Evolutionary conservation across 2,797 vertebrate genomes (phyloP).

Genomic region (Lithobates pipiens): DNA sequence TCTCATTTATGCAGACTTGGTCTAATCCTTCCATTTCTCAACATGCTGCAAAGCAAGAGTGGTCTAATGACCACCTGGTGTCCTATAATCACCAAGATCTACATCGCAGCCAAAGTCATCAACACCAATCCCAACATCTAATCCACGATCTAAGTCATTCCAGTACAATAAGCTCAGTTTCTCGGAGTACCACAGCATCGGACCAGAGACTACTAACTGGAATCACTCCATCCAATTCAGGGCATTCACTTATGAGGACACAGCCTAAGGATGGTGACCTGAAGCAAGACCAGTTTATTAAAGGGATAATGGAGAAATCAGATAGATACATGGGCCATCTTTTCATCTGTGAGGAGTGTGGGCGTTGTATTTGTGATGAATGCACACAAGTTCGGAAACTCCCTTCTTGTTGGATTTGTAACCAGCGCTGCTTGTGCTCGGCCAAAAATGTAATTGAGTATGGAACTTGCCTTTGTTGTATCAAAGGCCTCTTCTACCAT

Average conservation of each 20-base stretch:
- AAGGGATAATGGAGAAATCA: conserved; percentile 76
- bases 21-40: conserved; percentile 83
- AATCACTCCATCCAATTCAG: conserved; percentile 86
- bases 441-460: conserved; percentile 89
- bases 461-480: conserved; percentile 92
- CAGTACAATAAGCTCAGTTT: conserved; percentile 93
- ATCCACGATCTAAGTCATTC: conserved; percentile 89
- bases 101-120: conserved; percentile 86
- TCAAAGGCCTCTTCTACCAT: conserved; percentile 97
- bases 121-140: conserved; percentile 82
- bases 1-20: conserved; percentile 75
- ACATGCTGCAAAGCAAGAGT: conserved; percentile 74
- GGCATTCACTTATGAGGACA: conserved; percentile 80
- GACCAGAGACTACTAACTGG: conserved; percentile 90
- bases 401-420: conserved; percentile 93
- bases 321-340: conserved; percentile 79
- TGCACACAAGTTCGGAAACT: conserved; percentile 88
- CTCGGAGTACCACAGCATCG: conserved; percentile 89
- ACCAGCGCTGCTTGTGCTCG: conserved; percentile 93
- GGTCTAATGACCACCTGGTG: conserved; percentile 77
- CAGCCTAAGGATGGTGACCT: conserved; percentile 83
- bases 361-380: conserved; percentile 91
- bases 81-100: conserved; percentile 75
- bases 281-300: conserved; percentile 84
- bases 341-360: conserved; percentile 92